phyloP scores from a whole-genome alignment of 1,140 invertebrate species.

The Amyelois transitella region DNA sequence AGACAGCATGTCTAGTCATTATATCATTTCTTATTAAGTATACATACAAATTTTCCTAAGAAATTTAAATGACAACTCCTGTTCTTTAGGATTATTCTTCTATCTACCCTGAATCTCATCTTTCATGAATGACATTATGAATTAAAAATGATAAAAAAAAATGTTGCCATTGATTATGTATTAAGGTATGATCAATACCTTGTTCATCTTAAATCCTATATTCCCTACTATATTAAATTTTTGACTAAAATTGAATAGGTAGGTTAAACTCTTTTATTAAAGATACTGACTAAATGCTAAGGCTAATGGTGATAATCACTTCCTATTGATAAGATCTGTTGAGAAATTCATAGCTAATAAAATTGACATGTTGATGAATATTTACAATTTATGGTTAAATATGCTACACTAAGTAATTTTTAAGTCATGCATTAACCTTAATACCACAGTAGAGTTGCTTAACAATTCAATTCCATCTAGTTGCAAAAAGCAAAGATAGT shows the following conservation, averaged over 20 bases:
- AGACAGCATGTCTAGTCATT: slow-evolving; percentile 59
- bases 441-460: slow-evolving; percentile 1
- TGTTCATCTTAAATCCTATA: slow-evolving; percentile 3
- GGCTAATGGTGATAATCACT: slow-evolving; percentile 35
- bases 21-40: slow-evolving; percentile 27
- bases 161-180: slow-evolving; percentile 6
- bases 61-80: not conserved
- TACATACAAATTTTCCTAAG: not conserved
- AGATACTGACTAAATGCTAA: slow-evolving; percentile 36
- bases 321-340: slow-evolving; percentile 39
- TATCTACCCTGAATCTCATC: not conserved
- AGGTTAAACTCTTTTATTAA: slow-evolving; percentile 33
- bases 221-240: not conserved
- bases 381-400: slow-evolving; percentile 18
- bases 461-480: not conserved
- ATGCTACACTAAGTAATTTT: slow-evolving; percentile 7
- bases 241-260: slow-evolving; percentile 14
- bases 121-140: slow-evolving; percentile 5
- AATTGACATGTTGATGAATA: slow-evolving; percentile 34
- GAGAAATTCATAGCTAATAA: slow-evolving; percentile 29
- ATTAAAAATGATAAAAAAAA: slow-evolving; percentile 13
- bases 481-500: too few relatives aligned
- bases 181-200: not conserved
- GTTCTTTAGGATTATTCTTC: not conserved
- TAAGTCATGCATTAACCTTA: not conserved